A percentile compares a stretch with the other conserved stretches of the same genome.
These are phyloP conservation scores for Leucoptera coffeella DNA, from an alignment of 2,888 invertebrate species.

Conservation along the genomic window DNA sequence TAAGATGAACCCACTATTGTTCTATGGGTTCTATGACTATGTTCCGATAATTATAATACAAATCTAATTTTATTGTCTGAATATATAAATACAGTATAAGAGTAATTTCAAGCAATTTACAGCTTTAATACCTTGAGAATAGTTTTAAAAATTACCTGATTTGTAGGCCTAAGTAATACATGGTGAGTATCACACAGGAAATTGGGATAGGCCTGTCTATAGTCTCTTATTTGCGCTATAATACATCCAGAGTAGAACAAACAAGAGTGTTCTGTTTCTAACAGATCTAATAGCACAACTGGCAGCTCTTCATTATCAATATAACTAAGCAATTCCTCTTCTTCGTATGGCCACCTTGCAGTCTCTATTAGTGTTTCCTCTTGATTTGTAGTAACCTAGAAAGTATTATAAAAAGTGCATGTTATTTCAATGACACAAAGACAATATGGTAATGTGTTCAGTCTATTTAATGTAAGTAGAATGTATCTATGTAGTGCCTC, in stretches of 20 bases:
- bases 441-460: not conserved
- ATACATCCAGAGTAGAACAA: slow-evolving; percentile 89
- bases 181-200: slow-evolving; percentile 78
- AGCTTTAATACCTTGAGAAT: too few species aligned
- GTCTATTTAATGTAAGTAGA: too few species aligned
- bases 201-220: slow-evolving; percentile 73
- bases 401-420: not conserved
- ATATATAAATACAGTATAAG: not conserved
- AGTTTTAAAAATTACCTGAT: slow-evolving; percentile 56
- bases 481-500: too few species aligned
- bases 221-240: slow-evolving; percentile 86
- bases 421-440: slow-evolving; percentile 1
- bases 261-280: slow-evolving; percentile 77
- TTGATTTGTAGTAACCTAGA: slow-evolving; percentile 19
- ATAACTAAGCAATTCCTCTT: slow-evolving; percentile 79
- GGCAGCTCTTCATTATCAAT: slow-evolving; percentile 90
- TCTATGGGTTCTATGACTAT: not conserved
- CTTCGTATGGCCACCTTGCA: slow-evolving; percentile 81
- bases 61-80: not conserved
- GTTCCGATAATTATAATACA: not conserved
- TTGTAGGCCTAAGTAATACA: slow-evolving; percentile 81
- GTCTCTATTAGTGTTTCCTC: slow-evolving; percentile 71
- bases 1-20: not conserved
- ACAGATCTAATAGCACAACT: slow-evolving; percentile 74
- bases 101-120: too few species aligned